These are phyloP conservation scores for Australoheros scitulus DNA, from an alignment of 2,113 vertebrate genomes.

Conservation along the genomic window DNA sequence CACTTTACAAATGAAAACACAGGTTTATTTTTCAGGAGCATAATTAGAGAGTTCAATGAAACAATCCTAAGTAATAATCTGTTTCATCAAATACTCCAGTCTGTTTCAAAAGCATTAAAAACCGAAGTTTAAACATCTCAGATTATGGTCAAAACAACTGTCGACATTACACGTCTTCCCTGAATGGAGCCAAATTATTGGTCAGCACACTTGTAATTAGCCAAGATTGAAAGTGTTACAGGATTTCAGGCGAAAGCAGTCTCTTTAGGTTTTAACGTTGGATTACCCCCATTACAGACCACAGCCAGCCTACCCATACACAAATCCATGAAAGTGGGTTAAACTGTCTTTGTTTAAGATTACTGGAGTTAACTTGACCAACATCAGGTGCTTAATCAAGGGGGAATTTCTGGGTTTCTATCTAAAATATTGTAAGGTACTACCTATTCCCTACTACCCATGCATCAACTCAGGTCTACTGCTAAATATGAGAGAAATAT, in stretches of 20 bases:
- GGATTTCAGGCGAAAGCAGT: slow-evolving; percentile 33
- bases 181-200: neutral
- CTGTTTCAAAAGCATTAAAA: neutral
- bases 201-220: slow-evolving; percentile 25
- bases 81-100: neutral
- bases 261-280: slow-evolving; percentile 19
- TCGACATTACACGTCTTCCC: neutral
- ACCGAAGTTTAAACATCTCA: neutral
- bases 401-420: too few species aligned
- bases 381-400: too few species aligned
- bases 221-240: slow-evolving; percentile 3
- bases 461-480: neutral
- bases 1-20: neutral
- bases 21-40: neutral
- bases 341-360: slow-evolving; percentile 34
- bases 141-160: neutral
- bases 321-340: slow-evolving; percentile 45
- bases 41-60: fast-evolving
- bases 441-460: too few species aligned
- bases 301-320: slow-evolving; percentile 18
- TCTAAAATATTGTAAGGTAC: neutral
- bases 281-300: slow-evolving; percentile 51
- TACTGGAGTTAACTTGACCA: neutral
- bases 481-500: neutral
- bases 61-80: neutral